Evolutionary conservation across 2,888 invertebrate genomes (phyloP), one percentile per base, ranked within the genome.

Genomic region (Nycteola revayana): DNA sequence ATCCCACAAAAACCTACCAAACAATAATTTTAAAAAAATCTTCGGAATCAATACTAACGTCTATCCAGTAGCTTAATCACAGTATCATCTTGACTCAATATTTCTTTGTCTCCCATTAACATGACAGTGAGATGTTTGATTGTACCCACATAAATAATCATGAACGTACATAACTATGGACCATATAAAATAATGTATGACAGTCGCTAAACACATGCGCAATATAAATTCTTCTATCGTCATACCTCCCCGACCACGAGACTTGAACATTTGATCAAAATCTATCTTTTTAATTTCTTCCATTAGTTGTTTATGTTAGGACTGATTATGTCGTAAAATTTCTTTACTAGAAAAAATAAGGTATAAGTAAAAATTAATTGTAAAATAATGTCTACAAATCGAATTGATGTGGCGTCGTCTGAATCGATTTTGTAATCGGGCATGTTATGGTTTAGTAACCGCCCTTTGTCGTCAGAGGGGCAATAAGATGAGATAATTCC

Each of bases 341-440:
- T 44, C 50, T 78, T 79, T 6, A 76, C 68, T 29, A 79, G 56
- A 53, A 73, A 75, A 48, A 79, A 71, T 9, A 80, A 51, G 0
- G 66, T 57, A 49, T 57, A 73, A 1, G 79, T 77, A 37, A 79
- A 77, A 2, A 75, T 3, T 1, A 72, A 46, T 38, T 79, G 75
- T 1, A 77, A 28, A 3, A 78, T 36, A 7, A 62, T 53, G 21
- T 75, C 64, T 1, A 68, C 23, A 5, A 59, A 17, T 59, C 65
- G 66, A 31, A 31, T 40, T 5, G 49, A 37, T 2, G 50, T 20
- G 1, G 28, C 6, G 17, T 41, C 30, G 26, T 36, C 42, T 24
- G 22, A 30, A 18, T 28, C 31, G 20, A 35, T n/a, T 20, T 32
- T 33, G n/a, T 8, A 7, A 34, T 44, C 37, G 5, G 42, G 18